Evolutionary conservation across 2,888 invertebrate genomes (phyloP).

Genomic region (Drosophila algonquin): DNA sequence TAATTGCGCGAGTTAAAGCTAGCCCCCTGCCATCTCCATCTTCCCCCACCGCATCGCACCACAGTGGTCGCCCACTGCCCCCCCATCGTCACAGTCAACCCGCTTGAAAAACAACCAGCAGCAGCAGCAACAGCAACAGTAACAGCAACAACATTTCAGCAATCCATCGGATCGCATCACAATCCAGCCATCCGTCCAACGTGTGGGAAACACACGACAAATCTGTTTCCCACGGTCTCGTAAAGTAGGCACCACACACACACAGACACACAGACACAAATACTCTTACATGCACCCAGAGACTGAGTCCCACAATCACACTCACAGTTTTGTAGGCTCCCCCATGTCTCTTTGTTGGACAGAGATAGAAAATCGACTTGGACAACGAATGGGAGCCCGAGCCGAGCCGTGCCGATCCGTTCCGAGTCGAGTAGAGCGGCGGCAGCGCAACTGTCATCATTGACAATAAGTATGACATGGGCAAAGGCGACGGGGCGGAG

Average conservation of each 20-base stretch:
- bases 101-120: constrained; percentile 50
- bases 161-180: constrained; percentile 82
- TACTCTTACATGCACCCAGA: constrained; percentile 52
- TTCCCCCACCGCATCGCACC: constrained; percentile 8
- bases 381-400: constrained; percentile 74
- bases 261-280: constrained; percentile 45
- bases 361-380: constrained; percentile 46
- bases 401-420: constrained; percentile 25
- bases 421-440: constrained; percentile 36
- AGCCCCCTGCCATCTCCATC: constrained; percentile 50
- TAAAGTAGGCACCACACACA: constrained; percentile 80
- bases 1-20: constrained; percentile 81
- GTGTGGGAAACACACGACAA: constrained; percentile 85
- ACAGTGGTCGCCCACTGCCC: constrained; percentile 40
- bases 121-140: constrained; percentile 32
- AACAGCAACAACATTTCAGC: constrained; percentile 75
- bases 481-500: constrained; percentile 44
- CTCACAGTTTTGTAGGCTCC: constrained; percentile 49
- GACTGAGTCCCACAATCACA: constrained; percentile 37
- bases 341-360: constrained; percentile 43
- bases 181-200: constrained; percentile 84
- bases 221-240: constrained; percentile 84
- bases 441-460: constrained; percentile 82
- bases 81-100: constrained; percentile 34
- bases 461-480: constrained; percentile 83